Evolutionary conservation across 2,113 vertebrate genomes (phyloP).

Genomic region (Riparia riparia): DNA sequence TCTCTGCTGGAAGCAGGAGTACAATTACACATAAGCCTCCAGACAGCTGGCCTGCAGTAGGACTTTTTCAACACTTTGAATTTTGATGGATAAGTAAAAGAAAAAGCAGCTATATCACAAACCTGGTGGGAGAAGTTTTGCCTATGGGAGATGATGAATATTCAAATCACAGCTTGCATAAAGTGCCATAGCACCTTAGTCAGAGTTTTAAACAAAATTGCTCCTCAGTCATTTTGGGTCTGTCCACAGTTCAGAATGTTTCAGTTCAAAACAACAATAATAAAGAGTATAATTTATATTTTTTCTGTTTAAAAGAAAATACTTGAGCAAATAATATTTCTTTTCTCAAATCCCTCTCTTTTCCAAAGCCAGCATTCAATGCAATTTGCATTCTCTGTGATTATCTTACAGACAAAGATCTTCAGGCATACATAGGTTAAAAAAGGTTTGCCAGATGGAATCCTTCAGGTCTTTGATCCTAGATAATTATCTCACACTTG

Average conservation of each 20-base stretch:
- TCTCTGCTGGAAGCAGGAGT: slow-evolving; percentile 67
- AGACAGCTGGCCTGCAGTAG: slow-evolving; percentile 66
- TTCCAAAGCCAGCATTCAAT: background rate
- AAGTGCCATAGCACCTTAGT: slow-evolving; percentile 35
- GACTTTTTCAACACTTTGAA: slow-evolving; percentile 69
- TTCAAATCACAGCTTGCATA: slow-evolving; percentile 52
- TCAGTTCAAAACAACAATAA: background rate
- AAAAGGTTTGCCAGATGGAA: background rate
- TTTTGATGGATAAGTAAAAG: slow-evolving; percentile 56
- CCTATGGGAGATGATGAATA: slow-evolving; percentile 54
- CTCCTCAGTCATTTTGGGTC: background rate
- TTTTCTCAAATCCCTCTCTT: background rate
- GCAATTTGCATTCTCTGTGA: background rate
- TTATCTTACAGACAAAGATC: background rate
- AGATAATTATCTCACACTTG: background rate
- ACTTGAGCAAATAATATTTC: background rate
- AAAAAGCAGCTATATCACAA: slow-evolving; percentile 34
- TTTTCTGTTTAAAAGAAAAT: background rate
- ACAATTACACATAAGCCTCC: slow-evolving; percentile 64
- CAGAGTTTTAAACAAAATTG: background rate
- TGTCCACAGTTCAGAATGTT: background rate
- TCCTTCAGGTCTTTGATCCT: background rate
- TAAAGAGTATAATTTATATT: accelerated
- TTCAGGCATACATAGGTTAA: background rate
- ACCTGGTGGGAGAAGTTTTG: slow-evolving; percentile 57